phyloP scores from a whole-genome alignment of 2,797 vertebrate species.

The Rhinophrynus dorsalis region DNA sequence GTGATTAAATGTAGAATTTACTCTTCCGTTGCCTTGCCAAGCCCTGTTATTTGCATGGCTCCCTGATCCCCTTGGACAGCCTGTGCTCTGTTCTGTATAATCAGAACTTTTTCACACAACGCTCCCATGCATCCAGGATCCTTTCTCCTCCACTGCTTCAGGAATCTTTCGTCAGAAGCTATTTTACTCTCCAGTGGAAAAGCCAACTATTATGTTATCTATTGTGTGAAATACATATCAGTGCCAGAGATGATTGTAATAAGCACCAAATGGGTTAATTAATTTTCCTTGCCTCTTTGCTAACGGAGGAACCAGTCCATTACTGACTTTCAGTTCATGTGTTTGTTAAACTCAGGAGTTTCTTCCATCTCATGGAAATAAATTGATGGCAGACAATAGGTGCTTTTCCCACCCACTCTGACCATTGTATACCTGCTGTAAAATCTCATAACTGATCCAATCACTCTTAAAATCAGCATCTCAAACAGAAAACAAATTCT shows the following conservation, averaged over 20 bases:
- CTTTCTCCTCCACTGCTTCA: slow-evolving; percentile 17
- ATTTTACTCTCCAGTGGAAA: background rate
- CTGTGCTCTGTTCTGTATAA: slow-evolving; percentile 17
- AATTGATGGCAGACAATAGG: too few species aligned
- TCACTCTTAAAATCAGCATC: too few species aligned
- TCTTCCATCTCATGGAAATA: too few species aligned
- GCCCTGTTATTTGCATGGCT: slow-evolving; percentile 3
- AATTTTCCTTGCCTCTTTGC: background rate
- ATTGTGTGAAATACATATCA: background rate
- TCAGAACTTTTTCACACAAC: slow-evolving; percentile 14
- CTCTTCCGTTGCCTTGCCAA: slow-evolving; percentile 4
- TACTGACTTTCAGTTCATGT: too few species aligned
- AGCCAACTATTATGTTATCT: background rate
- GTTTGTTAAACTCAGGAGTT: too few species aligned
- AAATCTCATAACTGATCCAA: too few species aligned
- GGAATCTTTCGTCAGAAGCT: slow-evolving; percentile 5
- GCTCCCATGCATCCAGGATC: background rate
- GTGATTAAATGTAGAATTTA: slow-evolving; percentile 4
- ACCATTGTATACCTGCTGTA: too few species aligned
- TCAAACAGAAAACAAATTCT: too few species aligned
- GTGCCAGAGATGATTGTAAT: background rate
- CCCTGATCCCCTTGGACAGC: slow-evolving; percentile 12
- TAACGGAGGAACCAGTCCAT: background rate
- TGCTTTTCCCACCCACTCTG: too few species aligned
- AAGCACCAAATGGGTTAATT: background rate